Conservation (phyloP, 1,140 invertebrate genomes). For the Bacillus rossius region DNA sequence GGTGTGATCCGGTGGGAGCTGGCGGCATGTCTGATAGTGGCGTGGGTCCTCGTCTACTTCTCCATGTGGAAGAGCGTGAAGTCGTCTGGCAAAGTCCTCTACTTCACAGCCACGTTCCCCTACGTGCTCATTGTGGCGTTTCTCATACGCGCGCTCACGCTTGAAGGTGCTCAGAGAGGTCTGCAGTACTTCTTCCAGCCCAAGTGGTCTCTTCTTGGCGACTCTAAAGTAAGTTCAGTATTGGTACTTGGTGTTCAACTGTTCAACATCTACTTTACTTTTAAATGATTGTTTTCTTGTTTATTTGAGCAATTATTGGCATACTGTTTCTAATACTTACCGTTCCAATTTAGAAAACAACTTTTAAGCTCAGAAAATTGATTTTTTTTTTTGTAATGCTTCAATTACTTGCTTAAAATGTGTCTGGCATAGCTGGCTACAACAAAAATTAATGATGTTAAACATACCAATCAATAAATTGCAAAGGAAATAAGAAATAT, state of each 20-base stretch:
- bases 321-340: no score
- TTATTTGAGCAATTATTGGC: no score
- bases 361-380: no score
- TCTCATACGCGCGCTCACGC: slow-evolving; percentile 67
- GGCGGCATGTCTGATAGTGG: slow-evolving; percentile 75
- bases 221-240: slow-evolving; percentile 59
- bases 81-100: slow-evolving; percentile 72
- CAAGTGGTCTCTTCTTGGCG: slow-evolving; percentile 75
- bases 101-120: slow-evolving; percentile 82
- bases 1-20: slow-evolving; percentile 80
- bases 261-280: no score
- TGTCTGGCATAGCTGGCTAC: no score
- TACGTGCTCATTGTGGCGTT: slow-evolving; percentile 78
- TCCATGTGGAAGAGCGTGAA: slow-evolving; percentile 90
- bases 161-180: slow-evolving; percentile 75
- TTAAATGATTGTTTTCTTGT: no score
- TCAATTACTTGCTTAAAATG: no score
- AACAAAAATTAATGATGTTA: no score
- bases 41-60: slow-evolving; percentile 89
- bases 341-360: no score
- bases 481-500: no score
- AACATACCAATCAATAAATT: no score
- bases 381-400: no score
- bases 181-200: slow-evolving; percentile 81
- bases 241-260: slow-evolving; percentile 1